Conservation (phyloP, 2,888 invertebrate genomes). For the Meghimatium bilineatum region DNA sequence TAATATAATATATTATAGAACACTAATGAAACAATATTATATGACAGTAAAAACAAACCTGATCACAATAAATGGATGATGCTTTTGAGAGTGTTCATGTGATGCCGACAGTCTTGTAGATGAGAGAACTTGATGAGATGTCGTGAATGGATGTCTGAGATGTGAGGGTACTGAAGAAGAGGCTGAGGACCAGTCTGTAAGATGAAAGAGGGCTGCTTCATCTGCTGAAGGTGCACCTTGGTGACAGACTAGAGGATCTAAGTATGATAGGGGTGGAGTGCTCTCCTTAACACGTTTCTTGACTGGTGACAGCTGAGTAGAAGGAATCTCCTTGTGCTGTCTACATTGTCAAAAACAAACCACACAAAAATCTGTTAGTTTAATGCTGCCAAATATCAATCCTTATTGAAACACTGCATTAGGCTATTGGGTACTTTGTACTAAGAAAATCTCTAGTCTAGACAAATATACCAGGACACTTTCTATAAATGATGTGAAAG, state of each 20-base stretch:
- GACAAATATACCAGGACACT: too few relatives aligned
- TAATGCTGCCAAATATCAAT: neutral
- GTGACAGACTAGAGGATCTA: slow-evolving; percentile 50
- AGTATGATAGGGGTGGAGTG: slow-evolving; percentile 85
- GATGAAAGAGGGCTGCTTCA: slow-evolving; percentile 55
- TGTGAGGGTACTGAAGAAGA: slow-evolving; percentile 33
- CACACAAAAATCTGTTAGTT: neutral
- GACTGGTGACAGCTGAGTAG: slow-evolving; percentile 91
- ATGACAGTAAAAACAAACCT: slow-evolving; percentile 80
- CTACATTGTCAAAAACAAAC: slow-evolving; percentile 70
- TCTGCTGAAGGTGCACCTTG: slow-evolving; percentile 53
- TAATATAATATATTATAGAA: too few relatives aligned
- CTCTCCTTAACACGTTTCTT: slow-evolving; percentile 98
- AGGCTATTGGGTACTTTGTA: too few relatives aligned
- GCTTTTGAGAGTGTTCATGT: slow-evolving; percentile 29
- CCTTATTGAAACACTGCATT: too few relatives aligned
- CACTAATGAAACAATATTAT: neutral
- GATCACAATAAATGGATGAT: slow-evolving; percentile 81
- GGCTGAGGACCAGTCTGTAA: slow-evolving; percentile 53
- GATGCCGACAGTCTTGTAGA: slow-evolving; percentile 15
- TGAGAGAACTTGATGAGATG: slow-evolving; percentile 20
- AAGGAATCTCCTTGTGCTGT: slow-evolving; percentile 74
- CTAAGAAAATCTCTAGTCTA: too few relatives aligned
- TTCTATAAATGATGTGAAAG: too few relatives aligned
- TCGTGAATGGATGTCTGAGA: slow-evolving; percentile 23